Evolutionary conservation across 2,113 vertebrate species (phyloP).

Genomic region (Murina feae): DNA sequence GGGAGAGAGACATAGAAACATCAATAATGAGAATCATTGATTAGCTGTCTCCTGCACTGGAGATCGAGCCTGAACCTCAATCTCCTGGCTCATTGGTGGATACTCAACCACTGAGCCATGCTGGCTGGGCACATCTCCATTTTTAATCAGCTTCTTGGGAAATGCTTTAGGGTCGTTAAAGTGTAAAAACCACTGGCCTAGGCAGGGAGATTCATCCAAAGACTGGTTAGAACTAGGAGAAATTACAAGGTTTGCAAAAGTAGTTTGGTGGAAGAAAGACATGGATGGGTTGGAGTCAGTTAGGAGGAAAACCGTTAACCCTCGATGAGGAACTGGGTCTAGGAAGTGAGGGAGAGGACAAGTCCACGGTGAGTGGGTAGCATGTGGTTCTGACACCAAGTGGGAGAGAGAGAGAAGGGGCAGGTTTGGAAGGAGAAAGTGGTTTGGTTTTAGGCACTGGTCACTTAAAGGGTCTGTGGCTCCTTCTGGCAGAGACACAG

Average conservation of each 20-base stretch:
- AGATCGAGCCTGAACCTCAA: too few species aligned
- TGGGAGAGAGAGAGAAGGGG: background rate
- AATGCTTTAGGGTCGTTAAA: background rate
- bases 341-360: background rate
- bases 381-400: background rate
- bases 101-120: too few species aligned
- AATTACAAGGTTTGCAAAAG: background rate
- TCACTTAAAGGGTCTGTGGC: background rate
- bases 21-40: too few species aligned
- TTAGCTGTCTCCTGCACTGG: too few species aligned
- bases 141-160: background rate
- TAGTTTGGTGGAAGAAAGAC: background rate
- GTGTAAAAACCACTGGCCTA: background rate
- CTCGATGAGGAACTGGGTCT: background rate
- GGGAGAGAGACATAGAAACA: too few species aligned
- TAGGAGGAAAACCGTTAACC: background rate
- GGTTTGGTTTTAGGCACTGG: background rate
- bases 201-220: background rate
- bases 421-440: background rate
- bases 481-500: background rate
- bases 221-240: background rate
- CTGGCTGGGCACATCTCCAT: background rate
- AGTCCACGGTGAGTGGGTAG: background rate
- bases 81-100: too few species aligned
- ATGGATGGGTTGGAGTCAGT: background rate